These are phyloP conservation scores for Matsumyia berberina DNA, from an alignment of 2,888 invertebrate species.

Conservation along the genomic window DNA sequence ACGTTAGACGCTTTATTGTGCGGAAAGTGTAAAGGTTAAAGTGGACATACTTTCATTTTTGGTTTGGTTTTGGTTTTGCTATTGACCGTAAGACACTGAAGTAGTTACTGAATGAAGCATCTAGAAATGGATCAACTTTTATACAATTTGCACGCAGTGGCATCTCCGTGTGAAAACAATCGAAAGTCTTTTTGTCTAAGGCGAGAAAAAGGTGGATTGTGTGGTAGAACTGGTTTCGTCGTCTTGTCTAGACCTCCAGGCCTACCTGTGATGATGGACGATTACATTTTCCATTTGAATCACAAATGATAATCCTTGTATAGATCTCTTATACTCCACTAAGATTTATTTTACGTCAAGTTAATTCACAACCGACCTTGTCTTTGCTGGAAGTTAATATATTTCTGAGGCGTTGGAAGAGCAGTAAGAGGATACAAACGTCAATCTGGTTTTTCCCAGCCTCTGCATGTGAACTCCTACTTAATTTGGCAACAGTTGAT, in stretches of 20 bases:
- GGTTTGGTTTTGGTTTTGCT: conserved; percentile 5
- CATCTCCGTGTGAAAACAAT: conserved; percentile 5
- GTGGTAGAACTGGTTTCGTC: conserved; percentile 20
- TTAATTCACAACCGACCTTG: no score
- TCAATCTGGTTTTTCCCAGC: no score
- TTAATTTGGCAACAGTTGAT: no score
- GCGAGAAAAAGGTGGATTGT: neutral
- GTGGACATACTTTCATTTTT: conserved; percentile 37
- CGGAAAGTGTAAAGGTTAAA: no score
- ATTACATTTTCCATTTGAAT: conserved; percentile 4
- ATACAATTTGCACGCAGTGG: conserved; percentile 10
- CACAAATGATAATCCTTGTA: no score
- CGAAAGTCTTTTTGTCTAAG: neutral
- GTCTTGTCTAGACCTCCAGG: neutral
- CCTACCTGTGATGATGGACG: neutral
- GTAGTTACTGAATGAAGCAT: conserved; percentile 30
- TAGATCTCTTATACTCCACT: no score
- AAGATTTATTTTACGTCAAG: no score
- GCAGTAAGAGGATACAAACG: no score
- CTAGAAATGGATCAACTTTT: conserved; percentile 15
- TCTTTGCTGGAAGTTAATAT: no score
- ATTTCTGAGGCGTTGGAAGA: no score
- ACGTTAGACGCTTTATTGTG: neutral
- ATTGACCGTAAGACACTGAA: conserved; percentile 1
- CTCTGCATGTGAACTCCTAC: no score